Conservation (phyloP, 2,113 vertebrate genomes). For the Gambusia holbrooki region DNA sequence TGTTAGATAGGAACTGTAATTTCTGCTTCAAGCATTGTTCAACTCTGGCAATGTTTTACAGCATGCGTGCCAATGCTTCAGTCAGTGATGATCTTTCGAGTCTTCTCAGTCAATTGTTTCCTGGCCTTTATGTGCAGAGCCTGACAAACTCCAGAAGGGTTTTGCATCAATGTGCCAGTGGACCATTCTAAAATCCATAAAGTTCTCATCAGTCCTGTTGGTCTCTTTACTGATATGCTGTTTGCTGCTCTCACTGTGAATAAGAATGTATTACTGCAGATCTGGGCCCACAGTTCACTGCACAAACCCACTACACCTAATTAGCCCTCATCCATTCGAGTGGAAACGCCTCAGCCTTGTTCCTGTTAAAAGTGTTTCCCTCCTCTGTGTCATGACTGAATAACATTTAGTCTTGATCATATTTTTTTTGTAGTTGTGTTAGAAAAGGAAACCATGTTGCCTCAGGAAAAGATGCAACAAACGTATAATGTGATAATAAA, state of each 20-base stretch:
- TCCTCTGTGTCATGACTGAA: too few relatives aligned
- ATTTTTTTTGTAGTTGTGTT: too few relatives aligned
- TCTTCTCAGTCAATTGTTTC: neutral
- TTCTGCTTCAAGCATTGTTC: neutral
- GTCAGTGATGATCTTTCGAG: neutral
- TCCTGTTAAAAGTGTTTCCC: neutral
- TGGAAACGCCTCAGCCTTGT: neutral
- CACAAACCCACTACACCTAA: neutral
- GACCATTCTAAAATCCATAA: constrained; percentile 7
- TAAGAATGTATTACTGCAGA: neutral
- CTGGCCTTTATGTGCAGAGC: neutral
- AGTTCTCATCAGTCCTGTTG: neutral
- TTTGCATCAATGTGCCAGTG: neutral
- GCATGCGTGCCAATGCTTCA: neutral
- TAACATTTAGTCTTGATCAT: too few relatives aligned
- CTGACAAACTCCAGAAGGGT: neutral
- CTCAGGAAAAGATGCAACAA: too few relatives aligned
- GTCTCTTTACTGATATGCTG: neutral
- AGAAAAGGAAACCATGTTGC: too few relatives aligned
- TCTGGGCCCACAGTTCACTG: neutral
- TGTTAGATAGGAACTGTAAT: neutral
- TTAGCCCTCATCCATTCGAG: neutral
- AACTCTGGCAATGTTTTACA: neutral
- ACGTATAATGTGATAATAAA: too few relatives aligned
- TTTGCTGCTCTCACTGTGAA: neutral